phyloP scores from a whole-genome alignment of 2,797 vertebrate genomes.

The Notoglanidium macrostoma region DNA sequence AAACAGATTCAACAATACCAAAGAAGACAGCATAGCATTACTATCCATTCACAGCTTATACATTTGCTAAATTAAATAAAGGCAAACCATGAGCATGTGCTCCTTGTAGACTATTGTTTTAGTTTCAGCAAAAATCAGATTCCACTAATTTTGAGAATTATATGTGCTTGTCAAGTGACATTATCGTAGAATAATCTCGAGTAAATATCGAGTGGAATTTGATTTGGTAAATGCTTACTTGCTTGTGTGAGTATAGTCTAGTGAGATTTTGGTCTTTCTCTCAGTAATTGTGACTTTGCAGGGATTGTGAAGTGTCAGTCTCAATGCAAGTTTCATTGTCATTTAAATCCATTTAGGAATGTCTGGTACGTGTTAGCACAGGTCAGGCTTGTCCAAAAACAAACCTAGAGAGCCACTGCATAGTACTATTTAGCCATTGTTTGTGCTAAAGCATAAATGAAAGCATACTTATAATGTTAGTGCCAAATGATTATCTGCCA shows the following conservation, averaged over 20 bases:
- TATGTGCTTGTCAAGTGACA: not conserved
- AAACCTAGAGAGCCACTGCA: not conserved
- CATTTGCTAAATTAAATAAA: not conserved
- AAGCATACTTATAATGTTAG: not conserved
- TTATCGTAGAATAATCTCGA: too few species aligned
- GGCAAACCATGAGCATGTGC: not conserved
- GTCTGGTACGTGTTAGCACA: not conserved
- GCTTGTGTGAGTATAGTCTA: too few species aligned
- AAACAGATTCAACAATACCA: slow-evolving; percentile 3
- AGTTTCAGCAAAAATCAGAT: not conserved
- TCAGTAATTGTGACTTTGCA: not conserved
- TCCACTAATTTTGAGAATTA: not conserved
- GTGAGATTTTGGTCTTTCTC: not conserved
- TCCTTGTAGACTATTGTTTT: not conserved
- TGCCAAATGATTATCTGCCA: not conserved
- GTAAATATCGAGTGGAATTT: too few species aligned
- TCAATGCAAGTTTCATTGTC: not conserved
- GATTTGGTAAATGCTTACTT: not conserved
- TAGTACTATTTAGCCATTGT: not conserved
- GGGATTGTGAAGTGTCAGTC: not conserved
- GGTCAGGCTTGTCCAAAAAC: not conserved
- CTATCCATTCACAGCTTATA: slow-evolving; percentile 13
- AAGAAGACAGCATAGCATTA: not conserved
- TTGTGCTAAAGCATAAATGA: not conserved
- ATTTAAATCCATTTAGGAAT: not conserved